Percentiles rank a stretch among this genome's conserved stretches.
Evolutionary conservation across 53 echinoderm and acorn worm species (phyloP).

Genomic region (Holothuria scabra): DNA sequence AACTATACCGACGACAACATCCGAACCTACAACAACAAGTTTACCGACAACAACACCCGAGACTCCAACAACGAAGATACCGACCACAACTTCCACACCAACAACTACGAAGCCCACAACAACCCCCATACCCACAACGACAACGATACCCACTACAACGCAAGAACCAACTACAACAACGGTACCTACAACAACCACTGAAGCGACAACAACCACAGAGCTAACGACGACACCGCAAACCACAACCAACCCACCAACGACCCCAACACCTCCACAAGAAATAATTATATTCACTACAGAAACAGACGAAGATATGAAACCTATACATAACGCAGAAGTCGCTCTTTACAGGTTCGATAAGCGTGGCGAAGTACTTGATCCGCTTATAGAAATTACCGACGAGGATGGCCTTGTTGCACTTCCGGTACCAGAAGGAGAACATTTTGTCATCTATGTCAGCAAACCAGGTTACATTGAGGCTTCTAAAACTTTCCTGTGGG

Average conservation of each 20-base stretch:
- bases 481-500: not conserved
- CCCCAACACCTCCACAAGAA: conserved; percentile 7
- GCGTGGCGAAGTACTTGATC: not conserved
- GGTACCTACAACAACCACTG: not conserved
- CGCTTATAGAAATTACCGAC: not conserved
- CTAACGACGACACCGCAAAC: not conserved
- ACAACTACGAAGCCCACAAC: not conserved
- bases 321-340: not conserved
- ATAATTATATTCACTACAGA: not conserved
- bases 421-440: conserved; percentile 27
- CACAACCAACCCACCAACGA: not conserved
- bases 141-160: not conserved
- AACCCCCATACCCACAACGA: not conserved
- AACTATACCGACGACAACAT: conserved; percentile 1
- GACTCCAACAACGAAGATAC: not conserved
- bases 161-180: not conserved
- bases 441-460: conserved; percentile 4
- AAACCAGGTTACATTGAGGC: conserved; percentile 6
- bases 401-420: conserved; percentile 5
- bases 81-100: not conserved
- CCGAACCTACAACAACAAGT: conserved; percentile 6
- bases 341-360: conserved; percentile 1
- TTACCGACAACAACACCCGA: not conserved
- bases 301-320: too few species aligned
- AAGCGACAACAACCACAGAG: not conserved